These are phyloP conservation scores for Cotesia vestalis DNA, from an alignment of 1,140 invertebrate species.

Conservation along the genomic window DNA sequence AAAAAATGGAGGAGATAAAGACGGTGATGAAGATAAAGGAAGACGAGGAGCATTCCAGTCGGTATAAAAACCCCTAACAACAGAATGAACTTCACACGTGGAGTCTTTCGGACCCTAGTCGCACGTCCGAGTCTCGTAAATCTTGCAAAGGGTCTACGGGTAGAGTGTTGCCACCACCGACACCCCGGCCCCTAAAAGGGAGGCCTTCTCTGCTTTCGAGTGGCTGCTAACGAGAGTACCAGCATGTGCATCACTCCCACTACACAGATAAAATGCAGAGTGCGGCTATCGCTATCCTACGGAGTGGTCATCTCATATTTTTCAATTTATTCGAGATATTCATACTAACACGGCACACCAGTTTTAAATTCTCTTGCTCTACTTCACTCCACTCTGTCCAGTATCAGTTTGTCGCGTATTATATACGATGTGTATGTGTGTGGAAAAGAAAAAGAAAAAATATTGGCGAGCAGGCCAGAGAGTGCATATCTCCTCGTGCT, in stretches of 20 bases:
- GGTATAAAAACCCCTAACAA: neutral
- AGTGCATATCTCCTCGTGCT: neutral
- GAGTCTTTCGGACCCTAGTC: conserved; percentile 19
- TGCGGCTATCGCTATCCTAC: neutral
- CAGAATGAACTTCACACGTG: conserved; percentile 7
- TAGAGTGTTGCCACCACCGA: neutral
- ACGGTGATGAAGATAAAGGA: neutral
- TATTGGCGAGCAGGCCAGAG: neutral
- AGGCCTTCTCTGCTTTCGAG: neutral
- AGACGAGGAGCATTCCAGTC: neutral
- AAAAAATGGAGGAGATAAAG: neutral
- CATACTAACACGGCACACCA: neutral
- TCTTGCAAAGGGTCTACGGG: conserved; percentile 24
- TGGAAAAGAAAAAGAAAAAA: neutral
- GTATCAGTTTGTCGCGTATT: neutral
- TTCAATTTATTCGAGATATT: conserved; percentile 23
- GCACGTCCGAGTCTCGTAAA: conserved; percentile 28
- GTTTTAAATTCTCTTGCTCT: conserved; percentile 4
- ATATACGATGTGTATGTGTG: too few relatives aligned
- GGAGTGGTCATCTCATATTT: conserved; percentile 20
- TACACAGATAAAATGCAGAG: too few relatives aligned
- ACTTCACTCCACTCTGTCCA: neutral
- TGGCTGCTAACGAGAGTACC: conserved; percentile 26
- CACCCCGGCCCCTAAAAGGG: neutral
- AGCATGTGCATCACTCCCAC: conserved; percentile 9